Percentiles rank a stretch among this genome's conserved stretches.
Evolutionary conservation across 2,797 vertebrate species (phyloP).

Genomic region (Remorina albescens): DNA sequence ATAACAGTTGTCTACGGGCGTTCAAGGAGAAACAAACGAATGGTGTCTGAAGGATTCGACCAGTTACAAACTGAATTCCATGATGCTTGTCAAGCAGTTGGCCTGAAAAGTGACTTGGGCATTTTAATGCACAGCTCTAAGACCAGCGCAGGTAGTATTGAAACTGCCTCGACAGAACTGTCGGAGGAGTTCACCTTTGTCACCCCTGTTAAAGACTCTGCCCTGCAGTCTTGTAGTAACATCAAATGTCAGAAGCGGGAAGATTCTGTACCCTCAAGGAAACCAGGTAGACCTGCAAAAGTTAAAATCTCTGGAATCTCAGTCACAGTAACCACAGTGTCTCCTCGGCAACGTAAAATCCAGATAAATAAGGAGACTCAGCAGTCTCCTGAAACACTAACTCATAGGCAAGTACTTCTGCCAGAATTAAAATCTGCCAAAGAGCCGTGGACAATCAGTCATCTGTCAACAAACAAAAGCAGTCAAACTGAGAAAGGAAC

Average conservation of each 20-base stretch:
- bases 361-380: constrained; percentile 86
- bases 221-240: constrained; percentile 84
- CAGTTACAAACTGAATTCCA: constrained; percentile 77
- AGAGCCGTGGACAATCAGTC: constrained; percentile 78
- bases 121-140: constrained; percentile 60
- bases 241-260: constrained; percentile 85
- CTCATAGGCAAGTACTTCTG: constrained; percentile 57
- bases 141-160: constrained; percentile 47
- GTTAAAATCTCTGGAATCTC: constrained; percentile 96
- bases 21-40: constrained; percentile 91
- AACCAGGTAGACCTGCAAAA: constrained; percentile 94
- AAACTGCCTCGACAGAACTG: constrained; percentile 62
- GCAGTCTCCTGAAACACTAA: constrained; percentile 53
- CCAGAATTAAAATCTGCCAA: constrained; percentile 74
- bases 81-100: constrained; percentile 68
- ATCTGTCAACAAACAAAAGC: constrained; percentile 58
- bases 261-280: constrained; percentile 85
- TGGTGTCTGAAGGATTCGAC: constrained; percentile 89
- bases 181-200: constrained; percentile 82
- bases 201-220: constrained; percentile 84
- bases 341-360: constrained; percentile 92
- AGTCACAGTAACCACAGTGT: constrained; percentile 90
- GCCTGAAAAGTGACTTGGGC: constrained; percentile 53
- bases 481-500: constrained; percentile 56
- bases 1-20: constrained; percentile 94